Base-by-base conservation (phyloP, 2,888 invertebrate species). In the Plutella xylostella region DNA sequence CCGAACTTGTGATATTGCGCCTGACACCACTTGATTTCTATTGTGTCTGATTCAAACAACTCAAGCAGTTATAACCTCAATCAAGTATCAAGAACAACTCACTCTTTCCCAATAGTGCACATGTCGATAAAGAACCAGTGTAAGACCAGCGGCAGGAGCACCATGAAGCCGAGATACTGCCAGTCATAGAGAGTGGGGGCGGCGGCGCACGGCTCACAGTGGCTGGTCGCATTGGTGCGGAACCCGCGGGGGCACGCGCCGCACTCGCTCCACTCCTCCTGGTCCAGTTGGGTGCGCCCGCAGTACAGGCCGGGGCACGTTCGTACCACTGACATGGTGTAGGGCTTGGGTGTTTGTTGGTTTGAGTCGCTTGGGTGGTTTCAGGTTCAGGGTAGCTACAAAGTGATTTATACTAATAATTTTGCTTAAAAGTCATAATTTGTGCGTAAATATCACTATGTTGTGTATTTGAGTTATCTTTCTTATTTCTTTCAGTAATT, bases 91-190 rank as follows among this genome's bases (percentile, higher is more conserved):
- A 14, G 4, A 11, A 35, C 14, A 31, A 57, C 69, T 58, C 71
- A 92, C 90, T 87, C 90, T 64, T 92, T 88, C 51, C 89, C 86
- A 70, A 89, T 87, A 33, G 92, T 88, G 15, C 92, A 90, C 84
- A 89, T 86, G 67, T 97, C 97, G 45, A 98, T 97, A 61, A 93
- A 96, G 66, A 94, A 94, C 89, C 94, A 94, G 72, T 98, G 96
- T 45, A 97, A 78, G 38, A 96, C 90, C 34, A 98, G 76, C 0
- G 96, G 93, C 35, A 97, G 68, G 14, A 97, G 72, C 0, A 92
- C 94, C 94, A 98, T 96, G 63, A 98, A 98, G 1, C 95, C 94
- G 18, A 98, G 87, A 68, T 95, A 96, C 37, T 97, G 86, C 93
- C 96, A 96, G 60, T 97, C 97, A 63, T 98, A 97, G 33, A 94